Percentiles rank a stretch among this genome's conserved stretches.
These are phyloP conservation scores for Rugalucina vietnamica DNA, from an alignment of 2,888 invertebrate genomes.

Conservation along the genomic window DNA sequence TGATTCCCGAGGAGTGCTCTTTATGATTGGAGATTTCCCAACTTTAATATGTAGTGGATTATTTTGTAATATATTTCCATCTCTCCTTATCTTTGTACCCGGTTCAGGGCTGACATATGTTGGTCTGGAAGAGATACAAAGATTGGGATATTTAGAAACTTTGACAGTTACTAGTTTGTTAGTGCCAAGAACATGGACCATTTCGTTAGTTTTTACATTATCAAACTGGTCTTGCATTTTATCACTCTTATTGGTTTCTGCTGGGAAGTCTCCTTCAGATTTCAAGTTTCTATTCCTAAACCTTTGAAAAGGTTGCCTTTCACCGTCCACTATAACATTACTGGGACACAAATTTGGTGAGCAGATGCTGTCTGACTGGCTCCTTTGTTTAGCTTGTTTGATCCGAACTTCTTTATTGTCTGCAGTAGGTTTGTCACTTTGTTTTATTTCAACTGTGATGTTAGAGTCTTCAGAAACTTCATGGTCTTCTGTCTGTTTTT, in stretches of 20 bases:
- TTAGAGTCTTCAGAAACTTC: background rate
- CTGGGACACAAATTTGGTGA: background rate
- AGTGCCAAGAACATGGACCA: background rate
- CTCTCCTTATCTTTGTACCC: background rate
- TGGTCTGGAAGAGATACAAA: background rate
- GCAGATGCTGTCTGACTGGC: background rate
- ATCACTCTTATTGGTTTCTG: background rate
- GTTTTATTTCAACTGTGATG: background rate
- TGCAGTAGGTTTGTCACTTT: background rate
- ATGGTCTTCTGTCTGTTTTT: background rate
- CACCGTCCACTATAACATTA: too few species aligned
- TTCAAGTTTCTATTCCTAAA: background rate
- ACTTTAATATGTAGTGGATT: background rate
- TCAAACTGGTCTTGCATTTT: background rate
- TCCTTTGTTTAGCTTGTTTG: background rate
- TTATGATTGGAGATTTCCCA: background rate
- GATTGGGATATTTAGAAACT: background rate
- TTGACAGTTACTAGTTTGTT: background rate
- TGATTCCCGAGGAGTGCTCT: background rate
- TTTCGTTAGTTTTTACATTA: background rate
- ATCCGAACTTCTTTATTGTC: too few species aligned
- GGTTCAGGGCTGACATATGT: background rate
- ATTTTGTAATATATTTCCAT: background rate
- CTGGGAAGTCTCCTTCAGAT: background rate
- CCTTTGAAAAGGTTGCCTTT: too few species aligned